These are phyloP conservation scores for Luscinia luscinia DNA, from an alignment of 2,797 vertebrate genomes.

Conservation along the genomic window DNA sequence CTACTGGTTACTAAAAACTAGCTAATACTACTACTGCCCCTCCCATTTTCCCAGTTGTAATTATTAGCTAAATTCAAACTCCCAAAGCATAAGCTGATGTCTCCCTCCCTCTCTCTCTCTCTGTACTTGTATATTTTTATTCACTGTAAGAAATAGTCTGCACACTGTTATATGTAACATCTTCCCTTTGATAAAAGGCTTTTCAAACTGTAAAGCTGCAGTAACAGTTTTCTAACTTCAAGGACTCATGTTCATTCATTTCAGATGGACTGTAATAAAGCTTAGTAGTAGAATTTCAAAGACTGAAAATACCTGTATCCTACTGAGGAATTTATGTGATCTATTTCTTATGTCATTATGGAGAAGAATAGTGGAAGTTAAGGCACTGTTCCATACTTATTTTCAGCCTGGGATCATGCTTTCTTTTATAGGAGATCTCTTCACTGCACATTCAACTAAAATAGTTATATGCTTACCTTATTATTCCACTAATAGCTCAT, in stretches of 20 bases:
- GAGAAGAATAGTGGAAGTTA: not conserved
- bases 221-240: slow-evolving; percentile 62
- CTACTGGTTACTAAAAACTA: not conserved
- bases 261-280: slow-evolving; percentile 63
- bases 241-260: slow-evolving; percentile 57
- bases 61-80: not conserved
- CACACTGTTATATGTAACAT: not conserved
- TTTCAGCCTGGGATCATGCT: slow-evolving; percentile 47
- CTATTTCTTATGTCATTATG: slow-evolving; percentile 52
- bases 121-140: not conserved
- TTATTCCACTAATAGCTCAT: slow-evolving; percentile 32
- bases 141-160: not conserved
- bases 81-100: not conserved
- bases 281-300: slow-evolving; percentile 68
- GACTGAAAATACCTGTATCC: slow-evolving; percentile 49
- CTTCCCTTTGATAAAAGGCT: not conserved
- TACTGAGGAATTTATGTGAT: slow-evolving; percentile 47
- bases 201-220: slow-evolving; percentile 58
- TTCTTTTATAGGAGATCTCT: slow-evolving; percentile 52
- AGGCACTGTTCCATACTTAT: slow-evolving; percentile 57
- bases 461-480: not conserved
- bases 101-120: not conserved
- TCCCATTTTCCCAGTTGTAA: not conserved
- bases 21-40: not conserved
- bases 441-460: slow-evolving; percentile 49